Percentiles rank a stretch among this genome's conserved stretches.
These are phyloP conservation scores for Lacanobia wlatinum DNA, from an alignment of 2,888 invertebrate species.

Conservation along the genomic window DNA sequence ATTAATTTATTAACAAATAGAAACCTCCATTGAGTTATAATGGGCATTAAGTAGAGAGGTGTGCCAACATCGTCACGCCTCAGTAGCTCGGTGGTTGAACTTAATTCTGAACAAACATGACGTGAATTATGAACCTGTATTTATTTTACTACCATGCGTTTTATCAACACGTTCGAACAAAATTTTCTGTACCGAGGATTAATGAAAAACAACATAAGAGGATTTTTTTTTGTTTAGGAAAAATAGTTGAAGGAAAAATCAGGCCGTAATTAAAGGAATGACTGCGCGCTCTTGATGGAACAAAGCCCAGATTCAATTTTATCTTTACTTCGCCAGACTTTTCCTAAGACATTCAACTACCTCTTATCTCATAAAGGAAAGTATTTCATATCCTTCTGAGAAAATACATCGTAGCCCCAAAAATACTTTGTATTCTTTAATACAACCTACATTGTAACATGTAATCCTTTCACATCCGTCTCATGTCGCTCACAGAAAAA, in stretches of 20 bases:
- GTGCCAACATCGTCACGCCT: constrained; percentile 36
- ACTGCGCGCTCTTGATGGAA: constrained; percentile 27
- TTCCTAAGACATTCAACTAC: constrained; percentile 25
- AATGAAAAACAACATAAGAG: not conserved
- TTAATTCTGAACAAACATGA: constrained; percentile 52
- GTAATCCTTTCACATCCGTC: constrained; percentile 41
- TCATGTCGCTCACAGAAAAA: constrained; percentile 32
- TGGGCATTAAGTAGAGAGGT: constrained; percentile 46
- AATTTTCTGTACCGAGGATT: not conserved
- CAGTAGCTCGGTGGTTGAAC: constrained; percentile 42
- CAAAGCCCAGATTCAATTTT: constrained; percentile 29
- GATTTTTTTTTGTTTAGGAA: not conserved
- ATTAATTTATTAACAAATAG: constrained; percentile 61
- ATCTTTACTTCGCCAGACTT: constrained; percentile 6
- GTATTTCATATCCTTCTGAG: constrained; percentile 34
- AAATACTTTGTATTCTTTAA: constrained; percentile 45
- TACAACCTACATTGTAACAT: constrained; percentile 44
- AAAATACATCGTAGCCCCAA: constrained; percentile 38
- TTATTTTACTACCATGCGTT: constrained; percentile 34
- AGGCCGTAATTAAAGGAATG: constrained; percentile 36
- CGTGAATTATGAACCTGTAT: constrained; percentile 32
- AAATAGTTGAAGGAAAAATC: not conserved
- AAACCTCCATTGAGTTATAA: constrained; percentile 38
- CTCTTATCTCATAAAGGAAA: constrained; percentile 38
- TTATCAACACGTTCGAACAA: not conserved